Evolutionary conservation across 2,797 vertebrate genomes (phyloP).

Genomic region (Eulemur coronatus): DNA sequence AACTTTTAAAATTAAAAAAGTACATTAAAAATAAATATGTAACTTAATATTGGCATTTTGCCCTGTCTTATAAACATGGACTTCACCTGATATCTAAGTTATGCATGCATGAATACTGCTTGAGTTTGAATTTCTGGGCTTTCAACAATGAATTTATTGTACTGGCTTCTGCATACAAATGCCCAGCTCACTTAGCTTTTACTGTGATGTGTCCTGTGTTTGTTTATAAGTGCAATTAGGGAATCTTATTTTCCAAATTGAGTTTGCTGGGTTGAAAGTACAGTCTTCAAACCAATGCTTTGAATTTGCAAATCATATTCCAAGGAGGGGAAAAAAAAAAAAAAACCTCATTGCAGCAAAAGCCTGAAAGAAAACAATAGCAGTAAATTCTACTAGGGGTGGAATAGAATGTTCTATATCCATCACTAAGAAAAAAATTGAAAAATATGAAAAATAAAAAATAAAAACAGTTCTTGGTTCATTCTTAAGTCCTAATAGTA

Average conservation of each 20-base stretch:
- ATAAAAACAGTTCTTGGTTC: not conserved
- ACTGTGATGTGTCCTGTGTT: not conserved
- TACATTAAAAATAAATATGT: not conserved
- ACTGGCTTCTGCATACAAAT: not conserved
- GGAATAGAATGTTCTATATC: not conserved
- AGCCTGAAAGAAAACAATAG: conserved; percentile 45
- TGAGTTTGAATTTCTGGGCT: conserved; percentile 36
- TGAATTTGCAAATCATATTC: conserved; percentile 57
- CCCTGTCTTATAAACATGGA: not conserved
- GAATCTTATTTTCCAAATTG: conserved; percentile 57
- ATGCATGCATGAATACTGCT: not conserved
- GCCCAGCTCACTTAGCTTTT: conserved; percentile 2
- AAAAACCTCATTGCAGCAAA: not conserved
- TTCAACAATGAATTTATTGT: conserved; percentile 51
- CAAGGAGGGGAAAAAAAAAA: not conserved
- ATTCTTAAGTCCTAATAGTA: conserved; percentile 56
- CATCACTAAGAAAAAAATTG: not conserved
- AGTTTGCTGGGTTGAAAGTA: conserved; percentile 59
- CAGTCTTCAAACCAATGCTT: not conserved
- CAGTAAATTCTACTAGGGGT: conserved; percentile 16
- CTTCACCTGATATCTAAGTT: not conserved
- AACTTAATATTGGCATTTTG: not conserved
- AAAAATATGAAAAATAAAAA: not conserved
- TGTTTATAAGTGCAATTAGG: conserved; percentile 68
- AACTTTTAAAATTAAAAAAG: not conserved